Base-by-base conservation (phyloP, 1,140 invertebrate species). In the Drosophila pandora region DNA sequence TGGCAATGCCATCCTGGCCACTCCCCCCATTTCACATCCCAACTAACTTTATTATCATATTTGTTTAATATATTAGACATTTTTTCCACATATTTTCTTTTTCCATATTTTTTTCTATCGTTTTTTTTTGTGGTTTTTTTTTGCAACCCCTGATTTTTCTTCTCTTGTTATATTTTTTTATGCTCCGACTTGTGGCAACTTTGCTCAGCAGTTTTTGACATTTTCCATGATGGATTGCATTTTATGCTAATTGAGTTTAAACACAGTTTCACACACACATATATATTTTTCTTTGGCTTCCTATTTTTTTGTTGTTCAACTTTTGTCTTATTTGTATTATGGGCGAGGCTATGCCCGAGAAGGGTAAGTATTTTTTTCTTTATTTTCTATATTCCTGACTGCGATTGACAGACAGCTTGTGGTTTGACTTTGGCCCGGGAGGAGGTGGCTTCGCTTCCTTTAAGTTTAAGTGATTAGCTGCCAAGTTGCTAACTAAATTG, bases 191-290 rank as follows among this genome's bases (percentile, higher is more conserved):
- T 87, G 83, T 88, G 78, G 61, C 84, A 87, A 83, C 79, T 88
- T 88, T 79, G 83, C 83, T 88, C 83, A 88, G 83, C 83, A 88
- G 83, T 88, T 88, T 88, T 88, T 88, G 83, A 88, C 83, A 88
- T 88, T 88, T 88, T 88, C 37, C 75, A 88, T 88, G 83, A 88
- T 88, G 83, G 83, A 88, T 88, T 88, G 83, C 83, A 88, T 75
- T 88, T 88, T 88, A 88, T 88, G 83, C 83, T 88, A 88, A 88
- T 88, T 88, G 79, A 88, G 83, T 88, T 88, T 83, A 81, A 88
- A 73, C 72, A 83, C 82, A 87, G 69, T 76, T 62, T 79, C 70
- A 68, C 52, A 73, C 41, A 50, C 45, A 56, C 32, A 54, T 21
- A 60, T 12, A 60, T 61, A 21, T 62, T 71, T 57, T 75, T 65